phyloP scores from a whole-genome alignment of 2,113 vertebrate genomes.

The Elgaria multicarinata region DNA sequence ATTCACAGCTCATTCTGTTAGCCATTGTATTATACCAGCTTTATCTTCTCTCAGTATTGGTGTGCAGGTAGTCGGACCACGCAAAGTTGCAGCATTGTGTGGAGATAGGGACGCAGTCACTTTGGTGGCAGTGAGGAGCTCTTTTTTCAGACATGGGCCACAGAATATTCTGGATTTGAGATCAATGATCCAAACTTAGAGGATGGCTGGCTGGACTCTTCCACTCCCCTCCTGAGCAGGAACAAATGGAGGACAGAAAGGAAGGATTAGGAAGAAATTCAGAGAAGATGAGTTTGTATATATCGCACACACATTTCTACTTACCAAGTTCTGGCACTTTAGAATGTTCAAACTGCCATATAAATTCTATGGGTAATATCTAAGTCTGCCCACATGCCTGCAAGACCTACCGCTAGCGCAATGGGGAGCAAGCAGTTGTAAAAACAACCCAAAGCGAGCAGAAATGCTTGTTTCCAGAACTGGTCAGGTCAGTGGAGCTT shows the following conservation, averaged over 20 bases:
- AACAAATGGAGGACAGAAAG: neutral
- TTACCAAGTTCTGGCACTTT: neutral
- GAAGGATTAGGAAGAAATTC: neutral
- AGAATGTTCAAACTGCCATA: neutral
- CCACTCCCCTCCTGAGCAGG: neutral
- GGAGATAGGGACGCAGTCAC: neutral
- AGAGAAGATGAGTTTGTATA: neutral
- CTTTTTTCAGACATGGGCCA: neutral
- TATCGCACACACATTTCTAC: neutral
- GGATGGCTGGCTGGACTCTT: neutral
- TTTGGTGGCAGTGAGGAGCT: neutral
- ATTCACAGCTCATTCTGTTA: neutral
- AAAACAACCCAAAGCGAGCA: too few species aligned
- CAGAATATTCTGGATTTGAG: neutral
- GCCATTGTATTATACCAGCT: neutral
- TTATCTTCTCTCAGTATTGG: neutral
- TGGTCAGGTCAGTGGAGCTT: too few species aligned
- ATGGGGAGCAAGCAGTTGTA: too few species aligned
- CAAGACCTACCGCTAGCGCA: too few species aligned
- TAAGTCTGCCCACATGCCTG: too few species aligned
- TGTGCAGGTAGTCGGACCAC: neutral
- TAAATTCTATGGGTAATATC: neutral
- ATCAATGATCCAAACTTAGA: neutral
- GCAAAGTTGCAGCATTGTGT: neutral
- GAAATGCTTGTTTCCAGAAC: too few species aligned